Percentiles rank a stretch among this genome's conserved stretches.
phyloP scores from a whole-genome alignment of 2,113 vertebrate genomes.

The Dendrocopos noguchii region DNA sequence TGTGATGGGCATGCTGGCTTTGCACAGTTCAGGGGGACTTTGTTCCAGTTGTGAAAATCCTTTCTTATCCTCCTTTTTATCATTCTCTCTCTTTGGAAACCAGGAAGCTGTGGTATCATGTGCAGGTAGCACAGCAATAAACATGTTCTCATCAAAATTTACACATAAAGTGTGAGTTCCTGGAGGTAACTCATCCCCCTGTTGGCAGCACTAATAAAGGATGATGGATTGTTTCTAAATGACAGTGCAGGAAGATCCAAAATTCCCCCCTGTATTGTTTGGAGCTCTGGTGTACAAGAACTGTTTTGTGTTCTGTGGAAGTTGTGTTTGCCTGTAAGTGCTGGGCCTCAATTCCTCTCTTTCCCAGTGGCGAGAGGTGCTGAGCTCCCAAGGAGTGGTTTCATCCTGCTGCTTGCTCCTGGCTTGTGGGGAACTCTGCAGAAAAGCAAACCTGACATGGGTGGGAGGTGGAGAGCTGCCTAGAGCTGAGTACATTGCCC shows the following conservation, averaged over 20 bases:
- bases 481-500: neutral
- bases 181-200: conserved; percentile 33
- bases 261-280: conserved; percentile 50
- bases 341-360: conserved; percentile 4
- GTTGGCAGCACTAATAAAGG: conserved; percentile 66
- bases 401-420: neutral
- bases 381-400: neutral
- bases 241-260: conserved; percentile 50
- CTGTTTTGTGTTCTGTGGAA: conserved; percentile 48
- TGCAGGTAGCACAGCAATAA: conserved; percentile 29
- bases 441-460: neutral
- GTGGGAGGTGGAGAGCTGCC: neutral
- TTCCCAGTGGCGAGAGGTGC: conserved; percentile 16
- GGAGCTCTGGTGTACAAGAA: conserved; percentile 19
- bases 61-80: neutral
- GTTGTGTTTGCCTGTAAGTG: conserved; percentile 51
- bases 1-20: accelerated
- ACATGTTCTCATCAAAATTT: conserved; percentile 47
- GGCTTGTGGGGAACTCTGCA: neutral
- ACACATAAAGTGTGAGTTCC: conserved; percentile 33
- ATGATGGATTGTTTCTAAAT: conserved; percentile 64
- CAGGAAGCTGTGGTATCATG: neutral
- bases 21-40: neutral
- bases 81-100: neutral
- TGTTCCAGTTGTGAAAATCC: neutral